A percentile compares a stretch with the other conserved stretches of the same genome.
These are phyloP conservation scores for Synergus umbraculus DNA, from an alignment of 2,888 invertebrate genomes.

Conservation along the genomic window DNA sequence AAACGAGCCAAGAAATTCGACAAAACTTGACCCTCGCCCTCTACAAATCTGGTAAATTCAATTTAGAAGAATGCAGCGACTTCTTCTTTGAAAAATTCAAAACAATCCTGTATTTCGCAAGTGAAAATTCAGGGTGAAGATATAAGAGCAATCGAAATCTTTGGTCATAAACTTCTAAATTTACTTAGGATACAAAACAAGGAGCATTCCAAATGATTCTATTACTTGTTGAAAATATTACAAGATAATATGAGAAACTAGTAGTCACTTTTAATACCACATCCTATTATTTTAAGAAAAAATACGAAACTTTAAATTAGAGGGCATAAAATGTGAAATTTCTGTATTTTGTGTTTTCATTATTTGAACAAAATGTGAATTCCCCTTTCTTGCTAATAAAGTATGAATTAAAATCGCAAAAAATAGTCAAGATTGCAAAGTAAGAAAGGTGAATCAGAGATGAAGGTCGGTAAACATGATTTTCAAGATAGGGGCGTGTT, in stretches of 20 bases:
- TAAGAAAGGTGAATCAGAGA: conserved; percentile 23
- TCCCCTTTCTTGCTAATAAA: neutral
- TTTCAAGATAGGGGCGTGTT: conserved; percentile 59
- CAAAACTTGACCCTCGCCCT: conserved; percentile 42
- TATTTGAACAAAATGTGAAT: neutral
- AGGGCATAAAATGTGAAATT: neutral
- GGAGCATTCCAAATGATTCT: neutral
- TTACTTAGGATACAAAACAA: neutral
- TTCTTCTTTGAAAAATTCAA: neutral
- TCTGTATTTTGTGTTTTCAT: neutral
- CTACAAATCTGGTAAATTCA: conserved; percentile 20
- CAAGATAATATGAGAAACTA: neutral
- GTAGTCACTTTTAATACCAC: neutral
- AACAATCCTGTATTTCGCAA: no score
- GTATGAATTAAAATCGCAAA: conserved; percentile 22
- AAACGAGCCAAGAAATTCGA: conserved; percentile 47
- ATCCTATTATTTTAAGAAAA: neutral
- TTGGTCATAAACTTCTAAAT: neutral
- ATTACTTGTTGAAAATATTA: neutral
- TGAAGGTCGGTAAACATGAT: neutral
- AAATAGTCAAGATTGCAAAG: conserved; percentile 16
- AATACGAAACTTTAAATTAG: neutral
- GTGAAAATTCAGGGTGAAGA: no score
- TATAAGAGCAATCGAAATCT: no score
- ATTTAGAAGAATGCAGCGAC: neutral